These are phyloP conservation scores for Synanthedon formicaeformis DNA, from an alignment of 2,888 invertebrate genomes.

Conservation along the genomic window DNA sequence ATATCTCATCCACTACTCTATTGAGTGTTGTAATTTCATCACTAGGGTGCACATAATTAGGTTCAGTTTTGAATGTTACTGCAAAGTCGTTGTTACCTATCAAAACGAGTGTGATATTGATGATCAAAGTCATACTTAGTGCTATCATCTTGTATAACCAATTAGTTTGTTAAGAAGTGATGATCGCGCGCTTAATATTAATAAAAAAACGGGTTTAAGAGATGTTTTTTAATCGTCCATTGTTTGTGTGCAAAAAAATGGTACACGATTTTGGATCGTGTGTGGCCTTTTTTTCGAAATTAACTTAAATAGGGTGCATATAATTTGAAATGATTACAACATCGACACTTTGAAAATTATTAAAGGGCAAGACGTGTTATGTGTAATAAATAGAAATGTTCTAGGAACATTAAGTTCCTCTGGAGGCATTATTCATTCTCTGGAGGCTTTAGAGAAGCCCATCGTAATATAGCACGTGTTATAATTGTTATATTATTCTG, in stretches of 20 bases:
- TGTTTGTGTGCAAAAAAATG: not conserved
- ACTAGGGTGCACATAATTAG: not conserved
- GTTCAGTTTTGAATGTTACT: not conserved
- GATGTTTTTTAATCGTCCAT: not conserved
- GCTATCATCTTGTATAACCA: conserved; percentile 31
- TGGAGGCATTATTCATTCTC: too few relatives aligned
- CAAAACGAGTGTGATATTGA: conserved; percentile 16
- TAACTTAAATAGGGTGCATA: too few relatives aligned
- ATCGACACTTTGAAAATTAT: too few relatives aligned
- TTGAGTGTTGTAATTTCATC: not conserved
- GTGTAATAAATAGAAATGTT: too few relatives aligned
- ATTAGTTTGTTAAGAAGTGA: conserved; percentile 25
- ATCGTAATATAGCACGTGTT: too few relatives aligned
- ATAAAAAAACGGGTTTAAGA: conserved; percentile 9
- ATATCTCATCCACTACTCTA: not conserved
- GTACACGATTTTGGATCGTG: not conserved
- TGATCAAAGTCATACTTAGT: conserved; percentile 32
- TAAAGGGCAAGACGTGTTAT: too few relatives aligned
- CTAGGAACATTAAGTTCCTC: too few relatives aligned
- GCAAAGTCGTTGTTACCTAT: not conserved
- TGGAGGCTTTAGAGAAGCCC: too few relatives aligned
- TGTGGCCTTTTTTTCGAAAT: not conserved
- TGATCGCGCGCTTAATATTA: conserved; percentile 28
- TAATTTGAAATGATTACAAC: too few relatives aligned
- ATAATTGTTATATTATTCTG: too few relatives aligned